Evolutionary conservation across 2,888 invertebrate genomes (phyloP), one percentile per base, ranked within the genome.

Genomic region (Melanchra persicariae): DNA sequence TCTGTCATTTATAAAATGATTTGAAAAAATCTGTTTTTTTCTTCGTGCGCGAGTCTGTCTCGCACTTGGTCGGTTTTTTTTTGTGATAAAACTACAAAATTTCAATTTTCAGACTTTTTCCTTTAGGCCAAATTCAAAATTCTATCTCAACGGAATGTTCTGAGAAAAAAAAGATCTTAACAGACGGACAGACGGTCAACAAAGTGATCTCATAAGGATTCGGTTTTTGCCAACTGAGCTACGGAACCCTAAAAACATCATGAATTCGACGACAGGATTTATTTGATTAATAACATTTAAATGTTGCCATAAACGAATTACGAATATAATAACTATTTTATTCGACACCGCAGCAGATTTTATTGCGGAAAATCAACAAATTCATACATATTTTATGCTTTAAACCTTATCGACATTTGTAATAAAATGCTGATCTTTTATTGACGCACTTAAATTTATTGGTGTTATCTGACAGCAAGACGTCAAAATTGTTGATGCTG

Each of bases 241-340:
- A n/a, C n/a, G n/a, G n/a, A n/a, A n/a, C n/a, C n/a, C n/a, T 59
- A 70, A 58, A 58, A 67, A 61, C 22, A 30, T 40, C 54, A 52
- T 55, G 15, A 52, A 63, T 63, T 55, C 45, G 12, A 58, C 52
- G 71, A 43, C 57, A 43, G 15, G 4, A 67, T 70, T 78, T 57
- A 60, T 80, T 47, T 51, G 64, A 68, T 65, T 61, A 67, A 81
- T 77, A 51, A 52, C n/a, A 58, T 62, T 79, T 70, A 57, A 65
- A 74, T 55, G 67, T 57, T 37, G 63, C 65, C 62, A 70, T 77
- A 62, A 78, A 71, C 52, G 61, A 65, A 68, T 81, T 78, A 78
- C 63, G 64, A 76, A 80, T 80, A 58, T 40, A 67, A 76, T 79
- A 70, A 70, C 70, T 70, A 70, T 81, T 81, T 81, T 70, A 78